Evolutionary conservation across 2,888 invertebrate genomes (phyloP), one percentile per base, ranked within the genome.

Genomic region (Perithous albicinctus): DNA sequence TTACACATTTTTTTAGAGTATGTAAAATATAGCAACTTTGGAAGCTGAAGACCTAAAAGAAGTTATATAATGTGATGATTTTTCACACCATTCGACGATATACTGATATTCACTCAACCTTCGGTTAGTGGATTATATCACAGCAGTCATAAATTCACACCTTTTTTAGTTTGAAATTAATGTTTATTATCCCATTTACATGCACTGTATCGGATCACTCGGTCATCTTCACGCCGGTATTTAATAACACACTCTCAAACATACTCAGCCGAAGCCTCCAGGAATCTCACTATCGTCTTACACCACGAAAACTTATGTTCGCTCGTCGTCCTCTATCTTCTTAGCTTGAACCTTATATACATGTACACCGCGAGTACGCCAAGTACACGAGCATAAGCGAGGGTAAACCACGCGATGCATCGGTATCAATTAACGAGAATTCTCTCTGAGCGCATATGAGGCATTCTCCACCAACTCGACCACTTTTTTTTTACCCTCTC

Each of bases 361-460:
- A 79, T 38, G 63, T 38, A 73, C 51, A 64, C 77, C 77, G 43
- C 61, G 66, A 81, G 73, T 81, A 67, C 67, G 38, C 51, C 51
- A 67, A 43, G 61, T 69, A 29, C 41, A 74, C 63, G 73, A 67
- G 67, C 63, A 38, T 67, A 66, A 77, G 41, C 48, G 43, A 63
- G 46, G 67, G 81, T 78, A 73, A 80, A 72, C 64, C 67, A 76
- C 61, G 54, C 48, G 75, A 83, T 81, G 54, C 78, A 78, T 84
- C 78, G 78, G 69, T 72, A 67, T 63, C 72, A 84, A 84, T 84
- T 82, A 84, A 75, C 66, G 81, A 78, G 74, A 72, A 81, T 78
- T 73, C 63, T 41, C 43, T 46, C 8, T 6, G 4, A 8, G 10
- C 15, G 18, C 12, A 64, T 7, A n/a, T n/a, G n/a, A n/a, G n/a